Percentiles rank a stretch among this genome's conserved stretches.
Evolutionary conservation across 1,140 invertebrate genomes (phyloP).

Genomic region (Tyrophagus putrescentiae): DNA sequence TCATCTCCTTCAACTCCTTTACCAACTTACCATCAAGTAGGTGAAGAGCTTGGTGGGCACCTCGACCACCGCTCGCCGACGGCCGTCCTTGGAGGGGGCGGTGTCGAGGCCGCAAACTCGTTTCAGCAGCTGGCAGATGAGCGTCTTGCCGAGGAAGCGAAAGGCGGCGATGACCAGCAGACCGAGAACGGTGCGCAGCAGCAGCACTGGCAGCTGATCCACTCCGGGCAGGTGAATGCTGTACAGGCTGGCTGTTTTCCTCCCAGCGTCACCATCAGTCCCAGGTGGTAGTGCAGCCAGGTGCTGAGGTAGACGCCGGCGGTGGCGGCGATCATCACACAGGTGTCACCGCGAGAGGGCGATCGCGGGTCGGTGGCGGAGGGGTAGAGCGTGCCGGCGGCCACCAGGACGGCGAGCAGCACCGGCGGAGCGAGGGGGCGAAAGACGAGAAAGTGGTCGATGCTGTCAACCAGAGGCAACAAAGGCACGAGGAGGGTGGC

Average conservation of each 20-base stretch:
- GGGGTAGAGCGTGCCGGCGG: conserved; percentile 51
- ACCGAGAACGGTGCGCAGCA: neutral
- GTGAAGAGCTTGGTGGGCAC: neutral
- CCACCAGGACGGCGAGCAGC: conserved; percentile 46
- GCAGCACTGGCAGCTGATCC: neutral
- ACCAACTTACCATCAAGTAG: neutral
- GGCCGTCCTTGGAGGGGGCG: neutral
- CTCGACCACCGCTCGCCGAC: neutral
- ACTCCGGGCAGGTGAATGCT: neutral
- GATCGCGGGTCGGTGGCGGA: conserved; percentile 54
- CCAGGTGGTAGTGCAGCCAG: conserved; percentile 65
- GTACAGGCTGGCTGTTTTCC: neutral
- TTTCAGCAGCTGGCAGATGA: neutral
- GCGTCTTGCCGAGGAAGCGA: neutral
- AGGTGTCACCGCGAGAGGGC: conserved; percentile 70
- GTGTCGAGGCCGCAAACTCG: neutral
- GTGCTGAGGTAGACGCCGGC: conserved; percentile 61
- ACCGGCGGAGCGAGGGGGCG: conserved; percentile 48
- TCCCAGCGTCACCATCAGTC: conserved; percentile 41
- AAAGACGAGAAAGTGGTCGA: conserved; percentile 56
- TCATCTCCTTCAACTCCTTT: too few relatives aligned
- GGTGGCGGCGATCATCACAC: conserved; percentile 60
- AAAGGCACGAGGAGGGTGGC: conserved; percentile 49
- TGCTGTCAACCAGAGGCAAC: conserved; percentile 52
- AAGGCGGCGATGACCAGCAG: neutral